phyloP scores from a whole-genome alignment of 2,797 vertebrate genomes.

The Morelia viridis region DNA sequence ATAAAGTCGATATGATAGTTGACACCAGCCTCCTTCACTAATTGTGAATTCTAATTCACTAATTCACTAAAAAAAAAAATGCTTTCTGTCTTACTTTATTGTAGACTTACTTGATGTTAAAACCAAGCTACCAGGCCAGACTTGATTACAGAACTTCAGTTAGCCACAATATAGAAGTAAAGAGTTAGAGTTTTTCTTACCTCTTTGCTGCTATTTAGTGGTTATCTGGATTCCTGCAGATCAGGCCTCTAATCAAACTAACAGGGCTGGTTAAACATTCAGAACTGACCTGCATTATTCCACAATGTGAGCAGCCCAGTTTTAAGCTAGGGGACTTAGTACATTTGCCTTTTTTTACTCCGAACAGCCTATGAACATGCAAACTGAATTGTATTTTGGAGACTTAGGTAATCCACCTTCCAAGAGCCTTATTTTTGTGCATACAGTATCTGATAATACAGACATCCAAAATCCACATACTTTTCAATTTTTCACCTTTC shows the following conservation, averaged over 20 bases:
- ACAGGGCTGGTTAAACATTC: background rate
- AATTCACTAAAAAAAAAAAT: no score
- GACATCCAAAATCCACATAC: background rate
- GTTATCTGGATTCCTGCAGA: background rate
- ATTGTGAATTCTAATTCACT: no score
- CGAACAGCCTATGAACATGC: background rate
- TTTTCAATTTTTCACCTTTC: background rate
- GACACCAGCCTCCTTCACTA: background rate
- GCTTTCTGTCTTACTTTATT: background rate
- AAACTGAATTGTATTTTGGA: conserved; percentile 9
- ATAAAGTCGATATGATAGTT: background rate
- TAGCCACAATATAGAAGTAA: background rate
- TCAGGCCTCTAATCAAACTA: background rate
- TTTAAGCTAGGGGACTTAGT: background rate
- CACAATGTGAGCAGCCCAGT: background rate
- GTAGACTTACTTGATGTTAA: background rate
- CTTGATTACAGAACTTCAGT: background rate
- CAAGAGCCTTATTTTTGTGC: background rate
- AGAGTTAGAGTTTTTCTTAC: background rate
- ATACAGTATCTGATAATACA: background rate
- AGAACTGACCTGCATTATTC: background rate
- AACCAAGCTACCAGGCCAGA: background rate
- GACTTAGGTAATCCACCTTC: background rate
- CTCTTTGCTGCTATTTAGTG: background rate
- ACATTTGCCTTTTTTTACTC: background rate